Evolutionary conservation across 2,888 invertebrate species (phyloP), one percentile per base, ranked within the genome.

Genomic region (Chrysolina oricalcia): DNA sequence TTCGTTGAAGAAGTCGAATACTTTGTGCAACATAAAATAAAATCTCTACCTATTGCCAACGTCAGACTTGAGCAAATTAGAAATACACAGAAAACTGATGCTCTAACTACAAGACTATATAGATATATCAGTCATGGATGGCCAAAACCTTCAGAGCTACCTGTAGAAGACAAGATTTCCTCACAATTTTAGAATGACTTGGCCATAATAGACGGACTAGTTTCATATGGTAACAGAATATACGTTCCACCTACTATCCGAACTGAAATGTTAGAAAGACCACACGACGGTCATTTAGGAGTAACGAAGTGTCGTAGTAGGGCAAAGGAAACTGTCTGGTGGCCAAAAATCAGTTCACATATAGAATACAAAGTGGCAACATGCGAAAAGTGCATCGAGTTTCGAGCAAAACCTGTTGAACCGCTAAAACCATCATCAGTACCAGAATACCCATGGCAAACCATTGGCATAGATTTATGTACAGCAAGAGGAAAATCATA

Each of bases 281-380:
- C 5, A 27, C 27, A 27, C 27, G 27, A 27, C 27, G 27, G 27
- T 27, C 27, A 27, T 27, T 5, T 27, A 27, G 27, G 27, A 27
- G 27, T 27, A 27, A 27, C 27, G 27, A 27, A 27, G 27, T 27
- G 35, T 35, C 35, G 10, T 21, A 23, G 23, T 56, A 19, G 56
- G 19, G 56, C 56, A n/a, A 56, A 56, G 23, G 56, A 56, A n/a
- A 56, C 56, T n/a, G 63, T 63, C 15, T 63, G 63, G 63, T 69
- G 43, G 62, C 62, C 23, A 50, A 69, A 19, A n/a, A 17, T 41
- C 63, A 63, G 48, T 13, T 48, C 21, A 64, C 74, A 43, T 15
- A 72, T 17, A 17, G 23, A 56, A 35, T 6, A 35, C 35, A 35
- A 35, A 35, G 8, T 35, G 35, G 35, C 35, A 35, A 35, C 35